A percentile compares a stretch with the other conserved stretches of the same genome.
These are phyloP conservation scores for Taeniopygia guttata DNA, from an alignment of 2,797 vertebrate species.

Conservation along the genomic window DNA sequence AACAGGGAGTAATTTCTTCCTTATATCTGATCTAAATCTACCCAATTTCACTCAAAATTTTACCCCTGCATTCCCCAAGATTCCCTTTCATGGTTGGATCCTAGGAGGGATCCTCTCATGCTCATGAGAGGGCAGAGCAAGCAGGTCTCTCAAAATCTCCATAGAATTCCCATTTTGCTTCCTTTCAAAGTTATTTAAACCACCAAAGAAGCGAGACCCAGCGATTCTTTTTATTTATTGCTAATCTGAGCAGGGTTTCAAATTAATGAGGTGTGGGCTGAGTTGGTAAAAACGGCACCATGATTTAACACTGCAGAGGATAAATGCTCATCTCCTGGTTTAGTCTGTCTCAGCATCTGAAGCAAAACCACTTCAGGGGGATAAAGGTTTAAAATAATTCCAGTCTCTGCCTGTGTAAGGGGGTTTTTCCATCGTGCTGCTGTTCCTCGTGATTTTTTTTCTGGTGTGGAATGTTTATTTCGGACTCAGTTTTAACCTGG, in stretches of 20 bases:
- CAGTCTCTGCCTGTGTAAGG: neutral
- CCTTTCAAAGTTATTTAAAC: neutral
- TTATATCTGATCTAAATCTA: neutral
- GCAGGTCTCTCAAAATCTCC: neutral
- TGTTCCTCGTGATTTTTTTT: neutral
- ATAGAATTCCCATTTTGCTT: neutral
- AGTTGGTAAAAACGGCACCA: neutral
- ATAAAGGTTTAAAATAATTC: neutral
- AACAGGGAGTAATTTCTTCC: neutral
- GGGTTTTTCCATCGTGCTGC: neutral
- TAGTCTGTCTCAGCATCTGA: neutral
- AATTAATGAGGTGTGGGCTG: neutral
- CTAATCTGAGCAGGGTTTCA: neutral
- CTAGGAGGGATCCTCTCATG: neutral
- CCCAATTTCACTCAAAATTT: neutral
- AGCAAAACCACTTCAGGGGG: neutral
- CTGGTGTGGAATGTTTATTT: neutral
- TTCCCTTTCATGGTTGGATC: neutral
- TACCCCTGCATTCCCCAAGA: fast-evolving
- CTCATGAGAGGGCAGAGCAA: neutral
- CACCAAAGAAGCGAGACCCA: neutral
- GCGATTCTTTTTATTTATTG: neutral
- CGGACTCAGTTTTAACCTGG: neutral
- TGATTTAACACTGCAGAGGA: neutral
- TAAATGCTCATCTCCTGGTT: neutral